Percentiles rank a stretch among this genome's conserved stretches.
Conservation (phyloP, 2,888 invertebrate genomes). For the Volucella zonaria region DNA sequence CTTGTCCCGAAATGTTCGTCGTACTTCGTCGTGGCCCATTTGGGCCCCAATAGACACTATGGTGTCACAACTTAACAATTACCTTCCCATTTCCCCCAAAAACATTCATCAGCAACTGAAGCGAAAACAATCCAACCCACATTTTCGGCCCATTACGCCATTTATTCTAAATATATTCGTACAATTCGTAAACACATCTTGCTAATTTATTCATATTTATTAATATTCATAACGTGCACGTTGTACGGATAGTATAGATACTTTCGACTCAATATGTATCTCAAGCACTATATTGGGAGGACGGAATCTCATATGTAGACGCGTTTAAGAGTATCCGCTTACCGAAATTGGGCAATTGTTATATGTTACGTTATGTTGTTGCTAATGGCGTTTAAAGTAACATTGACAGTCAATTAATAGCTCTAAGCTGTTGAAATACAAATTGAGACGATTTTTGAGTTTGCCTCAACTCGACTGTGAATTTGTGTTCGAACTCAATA, state of each 20-base stretch:
- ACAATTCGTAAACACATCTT: constrained; percentile 28
- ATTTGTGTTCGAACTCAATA: no score
- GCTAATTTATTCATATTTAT: constrained; percentile 51
- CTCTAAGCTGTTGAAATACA: constrained; percentile 37
- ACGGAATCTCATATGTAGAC: no score
- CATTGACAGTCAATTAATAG: constrained; percentile 59
- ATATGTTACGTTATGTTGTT: constrained; percentile 47
- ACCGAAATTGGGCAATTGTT: constrained; percentile 29
- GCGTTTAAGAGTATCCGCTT: constrained; percentile 15
- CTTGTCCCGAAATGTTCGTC: background rate
- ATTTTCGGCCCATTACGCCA: constrained; percentile 50
- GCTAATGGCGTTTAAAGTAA: constrained; percentile 47
- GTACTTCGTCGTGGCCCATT: constrained; percentile 15
- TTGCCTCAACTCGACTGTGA: no score
- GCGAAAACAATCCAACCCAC: constrained; percentile 45
- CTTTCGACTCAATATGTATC: background rate
- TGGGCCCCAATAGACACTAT: background rate
- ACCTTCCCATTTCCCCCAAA: constrained; percentile 1
- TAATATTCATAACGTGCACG: constrained; percentile 42
- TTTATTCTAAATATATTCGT: constrained; percentile 6
- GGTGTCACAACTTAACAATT: constrained; percentile 34
- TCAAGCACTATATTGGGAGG: no score
- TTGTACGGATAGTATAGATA: background rate
- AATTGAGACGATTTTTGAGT: constrained; percentile 35
- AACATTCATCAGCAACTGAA: constrained; percentile 8